Base-by-base conservation (phyloP, 35 echinoderm and acorn worm genomes). In the Strongylocentrotus purpuratus region DNA sequence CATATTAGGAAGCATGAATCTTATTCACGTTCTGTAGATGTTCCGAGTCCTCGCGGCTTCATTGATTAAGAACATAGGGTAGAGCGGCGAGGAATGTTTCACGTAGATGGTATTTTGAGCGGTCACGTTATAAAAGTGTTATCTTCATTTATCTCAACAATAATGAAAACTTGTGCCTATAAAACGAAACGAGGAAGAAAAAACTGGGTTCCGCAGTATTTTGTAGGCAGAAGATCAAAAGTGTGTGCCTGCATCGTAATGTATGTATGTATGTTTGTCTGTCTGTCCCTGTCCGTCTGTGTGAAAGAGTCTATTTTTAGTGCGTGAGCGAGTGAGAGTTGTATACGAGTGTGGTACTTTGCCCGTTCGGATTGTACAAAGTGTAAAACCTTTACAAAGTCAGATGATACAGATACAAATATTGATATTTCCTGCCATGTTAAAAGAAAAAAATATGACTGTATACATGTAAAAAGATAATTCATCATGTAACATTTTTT, bases 371-470 rank as follows among this genome's bases (percentile, higher is more conserved):
- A 89, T 25, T 89, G 87, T 89, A 89, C 33, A 89, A 89, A 89
- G 87, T 89, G 87, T 89, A 89, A 89, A 89, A 89, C 33, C 65
- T 86, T 86, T 89, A 89, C 87, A 41, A 45, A 10, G 33, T 59
- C 52, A 59, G 52, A 78, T n/a, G 65, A 78, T 78, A 89, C 32
- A 89, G 87, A 89, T 33, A 89, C 32, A 89, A 46, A 89, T 89
- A 89, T 89, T 33, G 87, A 89, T 89, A 89, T 89, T 89, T 89
- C 87, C 87, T 89, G 87, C 87, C 87, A 89, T 89, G 87, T 89
- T 89, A 32, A 31, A 87, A 31, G n/a, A 59, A 59, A 59, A 59
- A 59, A 59, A 9, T 78, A 78, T 78, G 87, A 89, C 28, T 89
- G 87, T 89, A 41, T 41, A 41, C 31, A 33, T 89, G 87, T 89